Percentiles rank a stretch among this genome's conserved stretches.
Conservation (phyloP, 2,113 vertebrate genomes). For the Poecile atricapillus region DNA sequence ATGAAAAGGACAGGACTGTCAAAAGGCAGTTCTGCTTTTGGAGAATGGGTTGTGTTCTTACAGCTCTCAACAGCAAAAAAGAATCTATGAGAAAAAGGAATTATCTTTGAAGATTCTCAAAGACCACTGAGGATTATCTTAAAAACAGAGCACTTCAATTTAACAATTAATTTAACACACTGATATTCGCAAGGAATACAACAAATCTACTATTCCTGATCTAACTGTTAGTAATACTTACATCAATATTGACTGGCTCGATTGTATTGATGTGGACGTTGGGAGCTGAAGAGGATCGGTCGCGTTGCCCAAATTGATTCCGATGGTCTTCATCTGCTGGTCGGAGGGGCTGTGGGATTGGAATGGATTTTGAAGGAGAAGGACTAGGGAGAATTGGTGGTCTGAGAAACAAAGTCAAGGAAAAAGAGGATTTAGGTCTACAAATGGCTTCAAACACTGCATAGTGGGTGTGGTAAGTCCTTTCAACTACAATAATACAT, state of each 20-base stretch:
- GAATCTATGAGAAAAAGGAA: background rate
- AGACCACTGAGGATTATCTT: background rate
- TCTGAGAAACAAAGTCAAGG: constrained; percentile 79
- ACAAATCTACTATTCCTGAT: background rate
- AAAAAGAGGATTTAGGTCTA: constrained; percentile 69
- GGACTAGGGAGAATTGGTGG: constrained; percentile 86
- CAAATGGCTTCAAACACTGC: constrained; percentile 40
- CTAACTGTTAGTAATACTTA: constrained; percentile 70
- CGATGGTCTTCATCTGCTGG: constrained; percentile 96
- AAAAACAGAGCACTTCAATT: background rate
- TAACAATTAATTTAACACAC: background rate
- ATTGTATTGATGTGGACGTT: constrained; percentile 99
- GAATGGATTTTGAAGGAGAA: constrained; percentile 99
- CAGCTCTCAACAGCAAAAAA: background rate
- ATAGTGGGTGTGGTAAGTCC: constrained; percentile 56
- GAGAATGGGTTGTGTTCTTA: background rate
- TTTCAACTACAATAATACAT: constrained; percentile 46
- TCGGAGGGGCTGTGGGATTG: constrained; percentile 94
- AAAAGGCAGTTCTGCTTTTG: background rate
- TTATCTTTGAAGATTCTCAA: background rate
- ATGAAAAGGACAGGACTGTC: background rate
- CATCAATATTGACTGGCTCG: constrained; percentile 98
- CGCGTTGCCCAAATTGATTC: constrained; percentile 97
- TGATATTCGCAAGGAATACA: background rate
- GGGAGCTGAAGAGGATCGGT: constrained; percentile 95